phyloP scores from a whole-genome alignment of 2,797 vertebrate genomes.

The Anguilla marmorata region DNA sequence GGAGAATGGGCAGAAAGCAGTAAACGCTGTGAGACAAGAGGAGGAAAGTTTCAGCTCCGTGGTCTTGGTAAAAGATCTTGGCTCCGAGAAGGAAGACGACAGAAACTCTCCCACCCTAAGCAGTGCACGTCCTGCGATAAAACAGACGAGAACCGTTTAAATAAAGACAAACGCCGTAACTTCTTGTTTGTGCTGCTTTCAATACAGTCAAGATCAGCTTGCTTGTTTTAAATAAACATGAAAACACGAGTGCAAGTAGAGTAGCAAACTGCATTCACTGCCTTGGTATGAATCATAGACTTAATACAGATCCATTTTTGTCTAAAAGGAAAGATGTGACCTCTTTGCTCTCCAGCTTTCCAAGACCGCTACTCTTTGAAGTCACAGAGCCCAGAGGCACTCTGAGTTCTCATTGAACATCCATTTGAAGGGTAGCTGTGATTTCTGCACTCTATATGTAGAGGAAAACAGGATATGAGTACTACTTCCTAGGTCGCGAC shows the following conservation, averaged over 20 bases:
- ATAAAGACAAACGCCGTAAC: background rate
- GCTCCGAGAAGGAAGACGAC: background rate
- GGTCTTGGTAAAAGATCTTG: background rate
- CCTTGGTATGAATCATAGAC: background rate
- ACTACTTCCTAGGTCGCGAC: background rate
- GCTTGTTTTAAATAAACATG: background rate
- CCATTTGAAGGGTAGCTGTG: background rate
- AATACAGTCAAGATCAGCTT: background rate
- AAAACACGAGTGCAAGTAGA: background rate
- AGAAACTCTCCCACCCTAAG: background rate
- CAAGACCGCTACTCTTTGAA: background rate
- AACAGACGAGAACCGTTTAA: background rate
- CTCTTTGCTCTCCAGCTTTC: background rate
- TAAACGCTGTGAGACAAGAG: background rate
- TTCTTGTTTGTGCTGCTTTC: background rate
- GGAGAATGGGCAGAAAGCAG: background rate
- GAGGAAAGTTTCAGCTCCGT: background rate
- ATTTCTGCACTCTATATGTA: background rate
- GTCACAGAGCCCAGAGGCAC: background rate
- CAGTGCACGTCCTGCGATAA: background rate
- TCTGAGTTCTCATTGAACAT: background rate
- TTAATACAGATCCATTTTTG: background rate
- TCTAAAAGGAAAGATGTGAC: background rate
- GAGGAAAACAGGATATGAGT: background rate
- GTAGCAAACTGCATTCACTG: background rate